Evolutionary conservation across 2,797 vertebrate genomes (phyloP), one percentile per base, ranked within the genome.

Genomic region (Macrochelys suwanniensis): DNA sequence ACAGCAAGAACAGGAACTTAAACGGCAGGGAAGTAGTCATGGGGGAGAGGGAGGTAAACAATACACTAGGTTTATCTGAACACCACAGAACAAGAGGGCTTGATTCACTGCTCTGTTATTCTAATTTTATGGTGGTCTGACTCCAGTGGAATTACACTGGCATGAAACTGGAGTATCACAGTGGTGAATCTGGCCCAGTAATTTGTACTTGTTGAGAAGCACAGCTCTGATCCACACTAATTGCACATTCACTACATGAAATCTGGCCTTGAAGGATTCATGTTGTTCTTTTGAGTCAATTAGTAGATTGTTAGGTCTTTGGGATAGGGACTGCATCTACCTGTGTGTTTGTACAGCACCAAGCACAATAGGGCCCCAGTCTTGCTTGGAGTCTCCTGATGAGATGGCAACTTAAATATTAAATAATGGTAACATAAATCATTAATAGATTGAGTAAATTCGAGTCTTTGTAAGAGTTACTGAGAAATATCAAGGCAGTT

Each of bases 201-300:
- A 65, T 65, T 65, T 65, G 33, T n/a, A 65, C 33, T n/a, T 65
- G 61, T 65, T 65, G 16, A 65, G 33, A 65, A 19, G 31, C 31
- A n/a, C 17, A 65, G 33, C 7, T 65, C 61, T 65, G 61, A 76
- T 31, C 31, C 51, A n/a, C 6, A 47, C 56, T 85, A 81, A 95
- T 88, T 76, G 79, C 0, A 82, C 11, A 23, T 45, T n/a, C 83
- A 37, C 12, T 65, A 37, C 28, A 50, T 80, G 26, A 31, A 84
- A 56, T 77, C 93, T 11, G 79, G 85, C 89, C 88, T 93, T 89
- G 86, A 87, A 94, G 88, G 80, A 94, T 84, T 53, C 86, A 61
- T 53, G 94, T 94, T 82, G 49, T 59, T 92, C 50, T 82, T 50
- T 65, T n/a, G 61, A 65, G 31, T n/a, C 61, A 65, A n/a, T 9